Evolutionary conservation across 2,113 vertebrate species (phyloP).

Genomic region (Heptranchias perlo): DNA sequence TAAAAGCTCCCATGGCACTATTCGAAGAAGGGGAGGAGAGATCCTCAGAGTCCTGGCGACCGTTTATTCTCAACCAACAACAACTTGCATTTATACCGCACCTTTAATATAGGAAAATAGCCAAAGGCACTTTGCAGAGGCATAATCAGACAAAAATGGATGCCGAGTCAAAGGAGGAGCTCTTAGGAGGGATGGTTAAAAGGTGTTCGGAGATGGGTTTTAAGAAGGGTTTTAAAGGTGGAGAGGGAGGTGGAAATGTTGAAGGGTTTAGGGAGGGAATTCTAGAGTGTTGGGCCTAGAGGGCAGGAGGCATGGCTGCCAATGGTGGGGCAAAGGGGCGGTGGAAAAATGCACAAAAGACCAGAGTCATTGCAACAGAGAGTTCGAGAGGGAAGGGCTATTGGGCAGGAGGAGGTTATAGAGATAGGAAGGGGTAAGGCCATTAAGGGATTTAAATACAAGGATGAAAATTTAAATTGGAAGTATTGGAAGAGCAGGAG

Average conservation of each 20-base stretch:
- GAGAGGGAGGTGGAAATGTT: neutral
- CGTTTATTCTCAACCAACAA: too few species aligned
- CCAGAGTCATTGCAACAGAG: neutral
- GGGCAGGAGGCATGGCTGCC: neutral
- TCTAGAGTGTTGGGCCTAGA: neutral
- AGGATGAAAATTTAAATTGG: neutral
- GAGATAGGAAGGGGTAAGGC: neutral
- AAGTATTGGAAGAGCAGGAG: neutral
- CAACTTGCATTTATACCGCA: neutral
- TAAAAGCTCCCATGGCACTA: neutral
- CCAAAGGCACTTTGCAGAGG: too few species aligned
- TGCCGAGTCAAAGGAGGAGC: neutral
- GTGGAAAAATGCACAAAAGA: neutral
- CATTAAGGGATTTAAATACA: neutral
- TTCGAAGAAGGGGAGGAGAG: neutral
- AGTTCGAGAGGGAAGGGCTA: neutral
- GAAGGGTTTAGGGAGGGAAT: neutral
- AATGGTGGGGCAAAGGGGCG: neutral
- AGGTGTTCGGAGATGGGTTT: neutral
- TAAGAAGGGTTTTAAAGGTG: neutral
- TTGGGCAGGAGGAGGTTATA: neutral
- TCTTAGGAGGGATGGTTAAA: neutral
- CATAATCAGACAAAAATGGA: too few species aligned
- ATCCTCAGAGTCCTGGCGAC: neutral
- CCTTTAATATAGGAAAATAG: neutral